phyloP scores from a whole-genome alignment of 2,113 vertebrate species.

The Xenopus borealis region DNA sequence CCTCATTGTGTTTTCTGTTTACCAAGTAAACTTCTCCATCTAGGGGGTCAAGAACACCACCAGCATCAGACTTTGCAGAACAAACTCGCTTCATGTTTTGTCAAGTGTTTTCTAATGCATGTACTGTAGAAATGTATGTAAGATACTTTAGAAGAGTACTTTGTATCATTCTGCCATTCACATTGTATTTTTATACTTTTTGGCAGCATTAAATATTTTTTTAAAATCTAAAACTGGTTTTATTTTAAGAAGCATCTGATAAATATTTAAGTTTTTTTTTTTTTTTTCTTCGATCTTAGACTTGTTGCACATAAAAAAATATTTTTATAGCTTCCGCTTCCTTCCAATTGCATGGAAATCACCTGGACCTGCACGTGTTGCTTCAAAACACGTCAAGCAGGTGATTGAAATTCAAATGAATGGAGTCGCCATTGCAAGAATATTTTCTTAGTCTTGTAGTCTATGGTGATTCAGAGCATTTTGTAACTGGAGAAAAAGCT shows the following conservation, averaged over 20 bases:
- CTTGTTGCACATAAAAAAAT: too few species aligned
- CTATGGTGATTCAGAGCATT: too few species aligned
- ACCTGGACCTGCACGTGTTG: too few species aligned
- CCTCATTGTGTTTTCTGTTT: conserved; percentile 75
- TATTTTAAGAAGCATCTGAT: conserved; percentile 54
- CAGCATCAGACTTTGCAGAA: conserved; percentile 70
- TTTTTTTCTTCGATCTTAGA: too few species aligned
- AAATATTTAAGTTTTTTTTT: conserved; percentile 26
- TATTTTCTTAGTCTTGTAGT: too few species aligned
- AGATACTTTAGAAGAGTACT: conserved; percentile 68
- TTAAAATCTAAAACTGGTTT: conserved; percentile 64
- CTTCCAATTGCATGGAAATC: too few species aligned
- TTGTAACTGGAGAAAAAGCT: too few species aligned
- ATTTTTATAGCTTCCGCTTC: too few species aligned
- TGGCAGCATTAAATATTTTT: conserved; percentile 86
- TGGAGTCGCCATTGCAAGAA: too few species aligned
- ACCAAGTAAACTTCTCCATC: conserved; percentile 71
- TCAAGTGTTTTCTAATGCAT: conserved; percentile 67
- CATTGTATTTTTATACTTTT: conserved; percentile 78
- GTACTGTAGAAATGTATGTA: conserved; percentile 70
- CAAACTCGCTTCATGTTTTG: conserved; percentile 59
- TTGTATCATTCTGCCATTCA: conserved; percentile 77
- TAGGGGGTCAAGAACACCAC: conserved; percentile 72
- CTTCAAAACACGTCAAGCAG: too few species aligned
- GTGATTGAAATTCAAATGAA: too few species aligned